Percentiles rank a stretch among this genome's conserved stretches.
Conservation (phyloP, 2,888 invertebrate species). For the Parasteatoda lunata region DNA sequence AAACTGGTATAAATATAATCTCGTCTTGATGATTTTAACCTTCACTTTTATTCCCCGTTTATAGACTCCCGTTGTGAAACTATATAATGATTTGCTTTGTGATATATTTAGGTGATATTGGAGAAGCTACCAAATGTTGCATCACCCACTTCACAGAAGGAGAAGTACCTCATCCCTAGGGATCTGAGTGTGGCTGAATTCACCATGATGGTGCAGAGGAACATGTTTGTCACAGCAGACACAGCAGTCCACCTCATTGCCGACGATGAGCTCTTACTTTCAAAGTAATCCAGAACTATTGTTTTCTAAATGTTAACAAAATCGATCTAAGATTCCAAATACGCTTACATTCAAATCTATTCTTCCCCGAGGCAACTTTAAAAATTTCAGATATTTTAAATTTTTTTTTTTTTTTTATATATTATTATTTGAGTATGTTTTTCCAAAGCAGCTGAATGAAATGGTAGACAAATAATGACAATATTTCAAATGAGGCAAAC, state of each 20-base stretch:
- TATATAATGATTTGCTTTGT: background rate
- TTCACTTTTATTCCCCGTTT: too few relatives aligned
- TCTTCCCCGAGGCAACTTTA: too few relatives aligned
- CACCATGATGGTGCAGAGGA: slow-evolving; percentile 28
- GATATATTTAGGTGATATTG: slow-evolving; percentile 34
- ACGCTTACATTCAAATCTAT: too few relatives aligned
- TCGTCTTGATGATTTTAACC: background rate
- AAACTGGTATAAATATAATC: background rate
- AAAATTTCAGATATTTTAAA: too few relatives aligned
- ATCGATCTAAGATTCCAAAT: too few relatives aligned
- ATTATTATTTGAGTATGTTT: too few relatives aligned
- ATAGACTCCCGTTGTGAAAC: background rate
- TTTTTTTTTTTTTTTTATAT: too few relatives aligned
- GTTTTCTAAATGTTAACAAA: too few relatives aligned
- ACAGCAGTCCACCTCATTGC: slow-evolving; percentile 13
- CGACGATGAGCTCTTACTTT: slow-evolving; percentile 16
- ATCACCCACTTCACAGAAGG: slow-evolving; percentile 48
- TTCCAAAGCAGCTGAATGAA: too few relatives aligned
- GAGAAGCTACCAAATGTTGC: slow-evolving; percentile 27
- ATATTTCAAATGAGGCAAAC: too few relatives aligned
- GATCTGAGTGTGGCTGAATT: slow-evolving; percentile 24
- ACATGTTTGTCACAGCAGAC: slow-evolving; percentile 35
- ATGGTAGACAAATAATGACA: too few relatives aligned
- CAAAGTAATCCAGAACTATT: slow-evolving; percentile 9
- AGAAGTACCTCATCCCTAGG: slow-evolving; percentile 47